Evolutionary conservation across 2,113 vertebrate species (phyloP), one percentile per base, ranked within the genome.

Genomic region (Phyllopteryx taeniolatus): DNA sequence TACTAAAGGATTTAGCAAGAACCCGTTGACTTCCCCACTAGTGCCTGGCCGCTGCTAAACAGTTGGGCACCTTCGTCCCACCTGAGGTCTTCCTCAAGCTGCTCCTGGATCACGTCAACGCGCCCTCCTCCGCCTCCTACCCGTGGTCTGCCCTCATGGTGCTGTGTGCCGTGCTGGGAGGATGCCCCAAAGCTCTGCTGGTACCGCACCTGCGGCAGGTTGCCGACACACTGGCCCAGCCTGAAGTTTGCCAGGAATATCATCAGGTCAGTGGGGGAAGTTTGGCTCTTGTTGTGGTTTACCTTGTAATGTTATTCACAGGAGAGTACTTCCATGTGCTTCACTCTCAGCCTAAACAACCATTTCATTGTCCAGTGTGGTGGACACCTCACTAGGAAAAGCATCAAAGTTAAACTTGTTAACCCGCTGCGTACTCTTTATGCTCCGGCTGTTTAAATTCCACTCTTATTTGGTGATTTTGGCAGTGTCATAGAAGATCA

Each of bases 81-180:
- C 94, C 96, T 0, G 94, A 92, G 1, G 95, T 95, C 31, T 95
- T 93, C 8, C 87, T 98, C 87, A 96, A 92, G 83, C 88, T 99
- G 77, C 85, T 95, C 65, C 78, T 94, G 75, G 73, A 92, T 0
- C 88, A 92, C 9, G 87, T 97, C 75, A 88, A 72, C 56, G 88
- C 90, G 6, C 90, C 91, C 1, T 68, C 87, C 0, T 93, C 81
- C 31, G 82, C 91, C 0, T 92, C 95, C 27, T 89, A 88, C 15
- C 80, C 94, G 0, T 93, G 90, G 88, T 67, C 92, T 0, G 84
- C 92, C 73, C 85, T 99, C 15, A 94, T 93, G 92, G 90, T 97
- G 54, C 89, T 99, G 44, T 88, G 91, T 6, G 93, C 94, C 0
- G 79, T 94, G 71, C 84, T 98, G 42, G 85, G 72, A 64, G 96